Base-by-base conservation (phyloP, 1,140 invertebrate genomes). In the Ostrea edulis region DNA sequence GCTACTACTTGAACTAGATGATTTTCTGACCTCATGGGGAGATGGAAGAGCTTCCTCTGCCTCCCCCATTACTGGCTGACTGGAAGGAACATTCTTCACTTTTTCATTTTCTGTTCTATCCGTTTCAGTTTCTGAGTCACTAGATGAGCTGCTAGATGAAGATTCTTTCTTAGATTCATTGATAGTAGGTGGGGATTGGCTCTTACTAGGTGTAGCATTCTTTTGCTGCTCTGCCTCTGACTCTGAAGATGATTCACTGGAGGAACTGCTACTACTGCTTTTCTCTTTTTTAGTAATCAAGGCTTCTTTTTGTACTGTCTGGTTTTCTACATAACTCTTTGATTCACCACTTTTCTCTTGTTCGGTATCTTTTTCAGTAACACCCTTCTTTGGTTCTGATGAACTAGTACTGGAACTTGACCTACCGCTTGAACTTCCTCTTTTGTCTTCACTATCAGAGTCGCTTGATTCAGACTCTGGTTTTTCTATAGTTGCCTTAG, bases 121-220 rank as follows among this genome's bases (percentile, higher is more conserved):
- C 25, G 86, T 86, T 55, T 81, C 71, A 3, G 86, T 82, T 51
- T 86, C 68, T 8, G 85, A 84, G 35, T 89, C 88, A 86, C 58
- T 86, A 0, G 68, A 82, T 54, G 85, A 86, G 53, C 84, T 83
- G 44, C 77, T 83, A 25, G 87, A 88, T 12, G 81, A 84, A 52
- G 35, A 52, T 52, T 85, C 44, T 17, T 65, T n/a, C n/a, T 58
- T 77, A 12, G 25, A 77, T 29, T 77, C 14, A 12, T 0, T 25
- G 4, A 29, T 17, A 77, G 68, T 8, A 7, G 29, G 68, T 29
- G 68, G 68, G 22, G 68, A 77, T 77, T 25, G 68, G 25, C 68
- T 77, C 29, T 77, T 77, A 12, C 68, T 77, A 29, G 68, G 68
- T 4, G 68, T 25, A 14, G 68, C 3, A 29, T 25, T 3, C 9